A percentile compares a stretch with the other conserved stretches of the same genome.
These are phyloP conservation scores for Coelogynopora nodosa DNA, from an alignment of 2,888 invertebrate genomes.

Conservation along the genomic window DNA sequence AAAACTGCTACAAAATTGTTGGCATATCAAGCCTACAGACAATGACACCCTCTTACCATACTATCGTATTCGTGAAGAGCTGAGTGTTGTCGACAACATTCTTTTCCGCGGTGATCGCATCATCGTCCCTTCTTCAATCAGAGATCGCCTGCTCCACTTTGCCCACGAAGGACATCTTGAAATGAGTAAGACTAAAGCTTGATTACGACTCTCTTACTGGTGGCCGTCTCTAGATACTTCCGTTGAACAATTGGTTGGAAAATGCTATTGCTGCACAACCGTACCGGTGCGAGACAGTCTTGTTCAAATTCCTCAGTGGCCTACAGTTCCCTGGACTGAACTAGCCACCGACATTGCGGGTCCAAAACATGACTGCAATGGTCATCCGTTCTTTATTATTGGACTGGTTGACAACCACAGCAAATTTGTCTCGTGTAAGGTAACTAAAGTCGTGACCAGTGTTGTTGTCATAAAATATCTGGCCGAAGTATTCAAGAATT, in stretches of 20 bases:
- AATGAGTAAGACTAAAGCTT: constrained; percentile 43
- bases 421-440: constrained; percentile 14
- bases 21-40: constrained; percentile 37
- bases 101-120: constrained; percentile 29
- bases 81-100: constrained; percentile 21
- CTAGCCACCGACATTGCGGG: constrained; percentile 32
- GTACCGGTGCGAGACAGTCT: constrained; percentile 35
- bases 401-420: constrained; percentile 21
- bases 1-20: constrained; percentile 20
- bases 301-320: constrained; percentile 34
- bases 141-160: constrained; percentile 1
- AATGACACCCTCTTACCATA: constrained; percentile 15
- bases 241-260: constrained; percentile 40
- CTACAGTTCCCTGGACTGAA: background rate
- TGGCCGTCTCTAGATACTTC: constrained; percentile 43
- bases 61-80: constrained; percentile 33
- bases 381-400: constrained; percentile 34
- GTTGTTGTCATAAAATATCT: constrained; percentile 23
- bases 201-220: constrained; percentile 38
- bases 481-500: constrained; percentile 22
- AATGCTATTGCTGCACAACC: constrained; percentile 35
- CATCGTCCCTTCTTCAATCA: background rate
- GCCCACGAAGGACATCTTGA: constrained; percentile 44
- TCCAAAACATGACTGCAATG: constrained; percentile 12
- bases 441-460: constrained; percentile 34